These are phyloP conservation scores for human (Homo sapiens) DNA, from an alignment of 2,113 vertebrate species.

Conservation along the genomic window DNA sequence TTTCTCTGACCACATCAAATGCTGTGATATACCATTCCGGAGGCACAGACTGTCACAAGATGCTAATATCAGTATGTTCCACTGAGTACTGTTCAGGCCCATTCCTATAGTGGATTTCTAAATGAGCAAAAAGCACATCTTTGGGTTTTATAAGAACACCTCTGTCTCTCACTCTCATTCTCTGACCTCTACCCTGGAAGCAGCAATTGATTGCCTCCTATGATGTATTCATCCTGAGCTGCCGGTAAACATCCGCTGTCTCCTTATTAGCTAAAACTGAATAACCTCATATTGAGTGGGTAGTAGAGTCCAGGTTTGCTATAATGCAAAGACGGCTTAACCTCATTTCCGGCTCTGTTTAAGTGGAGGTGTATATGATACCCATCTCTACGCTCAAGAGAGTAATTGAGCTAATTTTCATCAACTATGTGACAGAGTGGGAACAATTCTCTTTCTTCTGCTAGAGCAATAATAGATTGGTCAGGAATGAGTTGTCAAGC, in stretches of 20 bases:
- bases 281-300: not conserved
- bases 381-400: not conserved
- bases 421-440: slow-evolving; percentile 12
- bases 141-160: not conserved
- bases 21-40: not conserved
- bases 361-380: not conserved
- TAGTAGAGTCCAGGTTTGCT: slow-evolving; percentile 40
- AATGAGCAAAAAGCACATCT: slow-evolving; percentile 5
- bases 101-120: slow-evolving; percentile 28
- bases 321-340: slow-evolving; percentile 46
- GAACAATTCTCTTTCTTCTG: slow-evolving; percentile 41
- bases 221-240: slow-evolving; percentile 38
- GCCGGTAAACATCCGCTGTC: not conserved
- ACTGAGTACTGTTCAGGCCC: not conserved
- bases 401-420: slow-evolving; percentile 54
- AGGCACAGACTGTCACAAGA: slow-evolving; percentile 7
- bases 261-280: slow-evolving; percentile 27
- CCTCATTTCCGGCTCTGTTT: slow-evolving; percentile 37
- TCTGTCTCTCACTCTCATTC: not conserved
- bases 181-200: slow-evolving; percentile 41
- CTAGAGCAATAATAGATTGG: slow-evolving; percentile 19
- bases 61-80: not conserved
- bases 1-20: not conserved
- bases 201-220: slow-evolving; percentile 39
- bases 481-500: slow-evolving; percentile 41